Percentiles rank a stretch among this genome's conserved stretches.
Evolutionary conservation across 2,113 vertebrate genomes (phyloP).

Genomic region (Anguilla japonica): DNA sequence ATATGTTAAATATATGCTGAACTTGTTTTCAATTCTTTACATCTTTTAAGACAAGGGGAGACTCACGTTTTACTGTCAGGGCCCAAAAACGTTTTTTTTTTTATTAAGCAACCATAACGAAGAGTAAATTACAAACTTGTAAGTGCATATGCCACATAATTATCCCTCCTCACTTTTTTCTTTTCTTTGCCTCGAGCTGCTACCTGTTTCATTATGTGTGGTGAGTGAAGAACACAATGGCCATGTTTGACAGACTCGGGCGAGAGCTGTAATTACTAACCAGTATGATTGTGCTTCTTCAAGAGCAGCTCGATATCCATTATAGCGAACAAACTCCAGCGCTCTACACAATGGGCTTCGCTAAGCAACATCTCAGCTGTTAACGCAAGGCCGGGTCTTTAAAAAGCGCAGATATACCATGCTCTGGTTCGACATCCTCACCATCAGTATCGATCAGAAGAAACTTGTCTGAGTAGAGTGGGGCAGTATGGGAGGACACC

Average conservation of each 20-base stretch:
- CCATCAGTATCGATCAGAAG: background rate
- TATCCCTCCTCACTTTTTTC: background rate
- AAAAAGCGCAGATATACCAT: background rate
- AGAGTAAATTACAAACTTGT: background rate
- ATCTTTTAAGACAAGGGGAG: background rate
- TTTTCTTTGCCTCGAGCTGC: background rate
- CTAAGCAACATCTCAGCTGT: background rate
- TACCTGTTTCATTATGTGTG: slow-evolving; percentile 4
- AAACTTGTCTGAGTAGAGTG: background rate
- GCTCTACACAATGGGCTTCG: background rate
- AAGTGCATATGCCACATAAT: background rate
- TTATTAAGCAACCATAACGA: slow-evolving; percentile 2
- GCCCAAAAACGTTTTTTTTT: background rate
- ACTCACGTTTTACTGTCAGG: background rate
- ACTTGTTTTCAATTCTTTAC: background rate
- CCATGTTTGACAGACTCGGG: background rate
- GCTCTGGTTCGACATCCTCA: background rate
- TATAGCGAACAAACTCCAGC: background rate
- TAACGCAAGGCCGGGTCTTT: background rate
- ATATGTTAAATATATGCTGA: background rate
- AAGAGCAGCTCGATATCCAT: background rate
- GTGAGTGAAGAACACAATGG: background rate
- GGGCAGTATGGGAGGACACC: background rate
- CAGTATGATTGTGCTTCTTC: background rate
- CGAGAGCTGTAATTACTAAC: slow-evolving; percentile 5